Conservation (phyloP, 2,888 invertebrate species). For the Adineta ricciae region DNA sequence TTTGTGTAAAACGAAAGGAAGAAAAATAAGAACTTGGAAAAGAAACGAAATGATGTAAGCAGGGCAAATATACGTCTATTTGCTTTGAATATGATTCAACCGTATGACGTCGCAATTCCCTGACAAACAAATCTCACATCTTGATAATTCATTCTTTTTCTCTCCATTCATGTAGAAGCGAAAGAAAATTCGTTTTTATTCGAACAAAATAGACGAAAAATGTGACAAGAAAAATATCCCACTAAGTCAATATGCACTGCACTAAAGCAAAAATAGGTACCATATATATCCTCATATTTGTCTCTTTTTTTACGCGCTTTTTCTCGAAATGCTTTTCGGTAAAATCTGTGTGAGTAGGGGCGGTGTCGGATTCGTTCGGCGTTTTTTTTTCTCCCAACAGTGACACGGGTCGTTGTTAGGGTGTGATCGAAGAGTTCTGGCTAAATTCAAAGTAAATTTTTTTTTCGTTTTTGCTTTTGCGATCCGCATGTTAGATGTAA, state of each 20-base stretch:
- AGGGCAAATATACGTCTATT: neutral
- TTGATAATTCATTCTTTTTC: neutral
- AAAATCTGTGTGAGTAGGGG: neutral
- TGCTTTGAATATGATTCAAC: neutral
- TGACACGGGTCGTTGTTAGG: neutral
- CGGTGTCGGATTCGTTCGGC: neutral
- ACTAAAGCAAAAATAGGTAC: neutral
- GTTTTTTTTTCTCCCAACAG: neutral
- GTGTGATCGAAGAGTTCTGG: neutral
- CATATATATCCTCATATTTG: neutral
- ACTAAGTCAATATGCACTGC: neutral
- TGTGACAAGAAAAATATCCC: neutral
- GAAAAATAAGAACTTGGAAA: neutral
- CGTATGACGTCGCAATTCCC: neutral
- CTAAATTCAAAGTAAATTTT: neutral
- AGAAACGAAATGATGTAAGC: neutral
- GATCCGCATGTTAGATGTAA: neutral
- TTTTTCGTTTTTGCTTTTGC: neutral
- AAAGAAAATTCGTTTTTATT: neutral
- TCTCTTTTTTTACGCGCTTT: too few relatives aligned
- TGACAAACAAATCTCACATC: neutral
- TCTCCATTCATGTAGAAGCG: neutral
- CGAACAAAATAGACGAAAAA: neutral
- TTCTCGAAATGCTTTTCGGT: neutral
- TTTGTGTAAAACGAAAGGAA: neutral